Conservation (phyloP, 1,140 invertebrate genomes). For the Vollenhovia emeryi region DNA sequence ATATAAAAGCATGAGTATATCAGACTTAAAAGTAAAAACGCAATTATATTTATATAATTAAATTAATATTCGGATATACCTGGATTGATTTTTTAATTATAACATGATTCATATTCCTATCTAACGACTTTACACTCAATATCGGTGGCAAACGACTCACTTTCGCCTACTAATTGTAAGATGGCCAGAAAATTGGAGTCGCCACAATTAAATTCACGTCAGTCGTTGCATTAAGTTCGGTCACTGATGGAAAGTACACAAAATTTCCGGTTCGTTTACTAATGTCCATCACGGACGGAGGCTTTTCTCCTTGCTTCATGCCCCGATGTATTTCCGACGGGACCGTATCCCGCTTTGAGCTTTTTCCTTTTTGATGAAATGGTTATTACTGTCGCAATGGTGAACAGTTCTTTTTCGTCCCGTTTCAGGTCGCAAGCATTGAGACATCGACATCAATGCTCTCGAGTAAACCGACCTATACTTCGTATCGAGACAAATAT, state of each 20-base stretch:
- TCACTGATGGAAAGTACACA: slow-evolving; percentile 48
- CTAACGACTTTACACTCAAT: background rate
- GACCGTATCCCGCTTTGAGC: slow-evolving; percentile 20
- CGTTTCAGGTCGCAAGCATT: slow-evolving; percentile 29
- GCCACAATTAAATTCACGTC: slow-evolving; percentile 45
- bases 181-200: slow-evolving; percentile 8
- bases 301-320: slow-evolving; percentile 22
- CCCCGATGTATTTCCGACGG: slow-evolving; percentile 45
- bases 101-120: background rate
- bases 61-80: background rate
- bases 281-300: slow-evolving; percentile 30
- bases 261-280: slow-evolving; percentile 56
- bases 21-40: background rate
- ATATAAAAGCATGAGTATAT: background rate
- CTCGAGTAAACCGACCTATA: slow-evolving; percentile 39
- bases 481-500: slow-evolving; percentile 45
- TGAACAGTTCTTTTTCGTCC: slow-evolving; percentile 42
- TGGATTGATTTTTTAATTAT: background rate
- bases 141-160: background rate
- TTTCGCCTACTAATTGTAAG: slow-evolving; percentile 9
- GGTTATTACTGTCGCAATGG: slow-evolving; percentile 50
- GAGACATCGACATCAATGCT: slow-evolving; percentile 45
- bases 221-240: slow-evolving; percentile 26
- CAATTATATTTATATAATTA: too few relatives aligned
- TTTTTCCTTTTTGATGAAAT: slow-evolving; percentile 58